Base-by-base conservation (phyloP, 2,797 vertebrate species). In the Mus minutoides region DNA sequence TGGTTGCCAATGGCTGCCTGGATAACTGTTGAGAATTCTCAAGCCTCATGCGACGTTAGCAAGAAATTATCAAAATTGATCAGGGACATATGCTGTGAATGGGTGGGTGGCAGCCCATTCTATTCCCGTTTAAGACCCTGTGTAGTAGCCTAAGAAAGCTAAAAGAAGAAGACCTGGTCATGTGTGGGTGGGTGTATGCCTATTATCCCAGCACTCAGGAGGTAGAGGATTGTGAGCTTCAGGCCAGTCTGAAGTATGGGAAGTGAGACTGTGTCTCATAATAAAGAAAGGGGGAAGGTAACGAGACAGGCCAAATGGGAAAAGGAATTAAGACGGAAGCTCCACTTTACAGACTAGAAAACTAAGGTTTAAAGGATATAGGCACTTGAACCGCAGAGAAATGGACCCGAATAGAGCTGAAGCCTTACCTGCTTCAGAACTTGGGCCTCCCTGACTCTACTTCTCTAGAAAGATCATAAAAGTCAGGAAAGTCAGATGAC, bases 41-140 rank as follows among this genome's bases (percentile, higher is more conserved):
- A 96, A 88, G 85, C 64, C 58, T n/a, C 52, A 31, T 54, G 60
- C 91, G 83, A n/a, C 69, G 29, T 92, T 85, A 95, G 85, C 43
- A 93, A 97, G 76, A 93, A 96, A 93, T 56, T 91, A 60, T 49
- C 87, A 92, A 95, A 91, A 85, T n/a, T 40, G 60, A 86, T 91
- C 71, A 87, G 58, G 80, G 80, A 31, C 67, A 67, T 78, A 62
- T 92, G 60, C 43, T n/a, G 37, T 85, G 62, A 79, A 92, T 52
- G n/a, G 17, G 7, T 4, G 2, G 13, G 6, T 26, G 7, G 5
- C 62, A 80, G 21, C 14, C 56, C 69, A 19, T 49, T 80, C 78
- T 17, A 54, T 19, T n/a, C 54, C 64, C 87, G 56, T 89, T 87
- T 94, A 73, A 77, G 49, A 91, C 11, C 29, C 56, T 89, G 52